Evolutionary conservation across 1,140 invertebrate species (phyloP), one percentile per base, ranked within the genome.

Genomic region (Papilio xuthus): DNA sequence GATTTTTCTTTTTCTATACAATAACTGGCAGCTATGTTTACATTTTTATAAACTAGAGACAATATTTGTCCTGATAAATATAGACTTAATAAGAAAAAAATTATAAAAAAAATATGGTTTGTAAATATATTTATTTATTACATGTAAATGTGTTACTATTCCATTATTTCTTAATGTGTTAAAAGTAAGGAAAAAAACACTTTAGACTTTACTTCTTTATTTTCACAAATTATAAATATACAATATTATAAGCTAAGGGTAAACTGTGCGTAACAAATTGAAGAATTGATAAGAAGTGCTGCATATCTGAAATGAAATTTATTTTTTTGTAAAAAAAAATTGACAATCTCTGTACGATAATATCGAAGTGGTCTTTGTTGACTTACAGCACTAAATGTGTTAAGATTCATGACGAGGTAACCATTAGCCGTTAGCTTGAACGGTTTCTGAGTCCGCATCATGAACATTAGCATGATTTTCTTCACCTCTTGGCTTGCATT

Each of bases 341-440:
- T 15, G 13, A 18, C 13, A 47, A 47, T 3, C 44, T 47, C 13
- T 47, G 47, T 79, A 83, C 41, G 70, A 53, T n/a, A 53, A 41
- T 63, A n/a, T n/a, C n/a, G n/a, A n/a, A n/a, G n/a, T n/a, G n/a
- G n/a, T n/a, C n/a, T n/a, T 12, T 15, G 67, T 41, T 75, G 20
- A 86, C 89, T 89, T 85, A 93, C 92, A 12, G 83, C 82, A 44
- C 90, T 89, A 78, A 92, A 93, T 69, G 92, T 92, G 44, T 90
- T 81, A 76, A 93, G 86, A 76, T 94, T 91, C 92, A 94, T 93
- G 37, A 78, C 81, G 28, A 92, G 77, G 76, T 90, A 92, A 8
- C 90, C 90, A 32, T 92, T 93, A 0, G 88, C 92, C 8, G 89
- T 89, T 4, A 91, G 82, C 56, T 78, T 72, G 28, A 93, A 90